phyloP scores from a whole-genome alignment of 2,113 vertebrate genomes.

The Lepus americanus region DNA sequence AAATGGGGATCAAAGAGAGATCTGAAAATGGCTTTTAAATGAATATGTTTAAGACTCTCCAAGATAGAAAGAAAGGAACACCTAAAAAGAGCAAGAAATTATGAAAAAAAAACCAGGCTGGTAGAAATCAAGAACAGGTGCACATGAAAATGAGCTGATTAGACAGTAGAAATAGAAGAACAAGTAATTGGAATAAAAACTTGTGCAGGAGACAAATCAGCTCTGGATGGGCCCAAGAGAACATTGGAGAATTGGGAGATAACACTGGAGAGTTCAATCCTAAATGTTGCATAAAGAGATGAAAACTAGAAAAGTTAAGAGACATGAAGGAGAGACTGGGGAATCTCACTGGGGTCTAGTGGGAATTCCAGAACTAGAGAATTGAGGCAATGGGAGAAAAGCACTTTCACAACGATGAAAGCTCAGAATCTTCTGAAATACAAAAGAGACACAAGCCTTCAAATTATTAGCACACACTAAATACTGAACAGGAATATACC shows the following conservation, averaged over 20 bases:
- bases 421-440: slow-evolving; percentile 4
- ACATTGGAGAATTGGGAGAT: neutral
- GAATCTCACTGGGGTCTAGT: neutral
- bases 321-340: neutral
- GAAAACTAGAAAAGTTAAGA: slow-evolving; percentile 41
- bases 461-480: neutral
- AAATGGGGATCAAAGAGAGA: slow-evolving; percentile 27
- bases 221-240: neutral
- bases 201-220: neutral
- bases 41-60: slow-evolving; percentile 21
- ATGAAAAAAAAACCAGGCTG: slow-evolving; percentile 51
- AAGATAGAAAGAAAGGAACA: slow-evolving; percentile 41
- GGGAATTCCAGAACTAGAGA: neutral
- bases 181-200: slow-evolving; percentile 8
- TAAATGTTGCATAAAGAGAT: neutral
- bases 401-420: slow-evolving; percentile 30
- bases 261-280: neutral
- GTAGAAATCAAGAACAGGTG: slow-evolving; percentile 63
- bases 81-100: slow-evolving; percentile 31
- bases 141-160: slow-evolving; percentile 8
- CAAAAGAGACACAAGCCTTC: neutral
- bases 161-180: slow-evolving; percentile 10
- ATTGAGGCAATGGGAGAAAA: neutral
- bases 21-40: slow-evolving; percentile 63
- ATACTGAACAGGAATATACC: neutral